Percentiles rank a stretch among this genome's conserved stretches.
Evolutionary conservation across 2,113 vertebrate species (phyloP).

Genomic region (Lasiurus cinereus): DNA sequence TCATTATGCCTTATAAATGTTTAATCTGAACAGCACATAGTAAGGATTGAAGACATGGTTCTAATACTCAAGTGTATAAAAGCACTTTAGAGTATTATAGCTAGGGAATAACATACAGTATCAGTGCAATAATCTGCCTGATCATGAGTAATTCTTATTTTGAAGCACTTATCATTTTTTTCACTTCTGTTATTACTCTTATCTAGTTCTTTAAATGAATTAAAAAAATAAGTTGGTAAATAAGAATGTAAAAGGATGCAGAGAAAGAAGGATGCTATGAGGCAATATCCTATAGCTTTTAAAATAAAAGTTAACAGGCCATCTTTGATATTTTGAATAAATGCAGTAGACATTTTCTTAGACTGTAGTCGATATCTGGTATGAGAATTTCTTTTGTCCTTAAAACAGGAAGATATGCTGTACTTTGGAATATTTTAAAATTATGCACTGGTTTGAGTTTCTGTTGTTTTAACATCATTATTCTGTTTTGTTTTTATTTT

Average conservation of each 20-base stretch:
- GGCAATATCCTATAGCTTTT: not conserved
- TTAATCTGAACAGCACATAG: not conserved
- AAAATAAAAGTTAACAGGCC: not conserved
- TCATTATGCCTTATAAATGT: not conserved
- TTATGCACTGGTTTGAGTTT: not conserved
- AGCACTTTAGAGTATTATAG: not conserved
- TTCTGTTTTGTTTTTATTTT: slow-evolving; percentile 57
- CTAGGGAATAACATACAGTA: not conserved
- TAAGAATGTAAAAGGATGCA: not conserved
- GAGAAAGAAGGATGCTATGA: not conserved
- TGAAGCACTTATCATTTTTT: not conserved
- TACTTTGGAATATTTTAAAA: slow-evolving; percentile 18
- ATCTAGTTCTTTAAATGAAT: slow-evolving; percentile 6
- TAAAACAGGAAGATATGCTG: not conserved
- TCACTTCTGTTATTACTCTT: not conserved
- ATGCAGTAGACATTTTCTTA: not conserved
- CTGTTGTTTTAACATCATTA: slow-evolving; percentile 45
- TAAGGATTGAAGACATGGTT: not conserved
- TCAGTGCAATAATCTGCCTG: not conserved
- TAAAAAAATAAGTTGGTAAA: slow-evolving; percentile 27
- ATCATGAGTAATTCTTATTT: not conserved
- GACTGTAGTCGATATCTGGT: not conserved
- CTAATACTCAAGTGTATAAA: not conserved
- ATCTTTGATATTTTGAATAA: slow-evolving; percentile 15
- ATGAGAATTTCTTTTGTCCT: slow-evolving; percentile 23